Base-by-base conservation (phyloP, 2,888 invertebrate genomes). In the Ophion costatus region DNA sequence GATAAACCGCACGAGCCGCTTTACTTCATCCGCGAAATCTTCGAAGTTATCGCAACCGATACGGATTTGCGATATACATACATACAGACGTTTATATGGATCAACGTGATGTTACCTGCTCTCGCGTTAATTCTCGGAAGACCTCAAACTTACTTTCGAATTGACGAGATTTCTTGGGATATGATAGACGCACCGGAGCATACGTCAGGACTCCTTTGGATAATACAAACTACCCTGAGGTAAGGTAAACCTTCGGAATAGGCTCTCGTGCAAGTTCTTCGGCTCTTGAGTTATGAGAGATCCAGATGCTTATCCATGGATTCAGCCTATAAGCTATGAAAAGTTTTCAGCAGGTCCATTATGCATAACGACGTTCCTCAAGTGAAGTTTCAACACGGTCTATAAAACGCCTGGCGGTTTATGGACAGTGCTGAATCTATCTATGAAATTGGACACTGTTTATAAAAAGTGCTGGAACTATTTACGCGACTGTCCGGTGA, bases 1-100 rank as follows among this genome's bases (percentile, higher is more conserved):
- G 61, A 80, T 76, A 66, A 70, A 83, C 80, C 80, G 42, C 59
- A 24, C 42, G 38, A 79, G 57, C 67, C 73, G 51, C 67, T 63
- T 17, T 45, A 45, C 29, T 59, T 61, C 63, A 69, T 67, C 70
- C 42, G 78, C 73, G 66, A 63, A 63, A 64, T 79, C 78, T 77
- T 70, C 78, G 66, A n/a, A 51, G 69, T 81, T 80, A 83, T 64
- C 70, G 75, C 57, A 63, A 59, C 56, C 38, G 64, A 20, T 71
- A 63, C 61, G 64, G 64, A 59, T 59, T 59, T 10, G 7, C 33
- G 14, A 38, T n/a, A 38, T 5, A 45, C 7, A 29, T 9, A 56
- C 57, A 29, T 11, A 38, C n/a, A 38, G 10, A 24, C 45, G 45
- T 51, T 10, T 33, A 51, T 51, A 51, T 5, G 3, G 51, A 51